phyloP scores from a whole-genome alignment of 2,888 invertebrate species.

The Aleiodes testaceus region DNA sequence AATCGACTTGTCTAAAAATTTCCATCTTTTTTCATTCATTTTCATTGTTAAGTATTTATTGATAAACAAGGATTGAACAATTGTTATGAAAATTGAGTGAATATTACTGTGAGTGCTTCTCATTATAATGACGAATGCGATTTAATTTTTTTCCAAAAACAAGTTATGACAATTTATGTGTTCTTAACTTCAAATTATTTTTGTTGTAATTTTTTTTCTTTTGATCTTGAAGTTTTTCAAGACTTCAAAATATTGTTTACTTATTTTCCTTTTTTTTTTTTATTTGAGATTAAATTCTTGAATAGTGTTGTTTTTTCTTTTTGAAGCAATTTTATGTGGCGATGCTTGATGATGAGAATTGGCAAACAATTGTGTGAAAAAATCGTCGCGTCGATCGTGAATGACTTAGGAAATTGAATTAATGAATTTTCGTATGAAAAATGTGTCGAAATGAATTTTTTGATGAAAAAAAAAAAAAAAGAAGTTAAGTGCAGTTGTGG shows the following conservation, averaged over 20 bases:
- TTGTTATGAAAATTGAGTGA: too few species aligned
- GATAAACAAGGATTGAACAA: conserved; percentile 3
- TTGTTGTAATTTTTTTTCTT: too few species aligned
- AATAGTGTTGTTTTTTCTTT: conserved; percentile 24
- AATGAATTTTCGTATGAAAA: neutral
- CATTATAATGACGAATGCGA: neutral
- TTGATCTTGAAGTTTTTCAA: neutral
- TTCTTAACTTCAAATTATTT: neutral
- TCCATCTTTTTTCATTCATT: too few species aligned
- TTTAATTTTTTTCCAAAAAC: neutral
- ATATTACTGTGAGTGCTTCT: too few species aligned
- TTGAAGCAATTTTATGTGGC: conserved; percentile 15
- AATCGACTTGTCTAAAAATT: too few species aligned
- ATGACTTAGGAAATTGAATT: conserved; percentile 24
- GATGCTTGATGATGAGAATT: conserved; percentile 32
- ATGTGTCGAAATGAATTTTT: neutral
- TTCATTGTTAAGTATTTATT: conserved; percentile 3
- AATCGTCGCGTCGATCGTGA: too few species aligned
- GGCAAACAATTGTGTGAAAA: neutral
- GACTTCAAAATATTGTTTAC: neutral
- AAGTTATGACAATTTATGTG: neutral
- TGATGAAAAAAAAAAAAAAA: neutral
- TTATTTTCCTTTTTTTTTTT: conserved; percentile 36
- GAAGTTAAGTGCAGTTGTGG: conserved; percentile 34
- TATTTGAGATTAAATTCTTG: neutral